phyloP scores from a whole-genome alignment of 2,797 vertebrate genomes.

The Gastrophryne carolinensis region DNA sequence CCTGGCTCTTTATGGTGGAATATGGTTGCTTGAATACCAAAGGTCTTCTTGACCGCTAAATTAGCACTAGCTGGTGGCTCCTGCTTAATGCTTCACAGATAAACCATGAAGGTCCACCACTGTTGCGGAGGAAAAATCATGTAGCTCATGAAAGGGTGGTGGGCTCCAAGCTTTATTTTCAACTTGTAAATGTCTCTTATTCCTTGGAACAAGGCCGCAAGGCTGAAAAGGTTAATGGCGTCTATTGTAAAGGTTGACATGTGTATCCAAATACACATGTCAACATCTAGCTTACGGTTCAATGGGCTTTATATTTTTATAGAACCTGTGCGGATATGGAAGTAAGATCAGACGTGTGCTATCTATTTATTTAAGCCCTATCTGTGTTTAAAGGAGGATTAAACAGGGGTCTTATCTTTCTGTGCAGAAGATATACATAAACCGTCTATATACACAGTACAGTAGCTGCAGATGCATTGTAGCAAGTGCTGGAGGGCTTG shows the following conservation, averaged over 20 bases:
- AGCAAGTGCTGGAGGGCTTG: constrained; percentile 38
- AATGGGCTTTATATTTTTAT: background rate
- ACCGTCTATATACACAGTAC: constrained; percentile 32
- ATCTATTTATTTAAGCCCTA: constrained; percentile 43
- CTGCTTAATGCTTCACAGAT: no score
- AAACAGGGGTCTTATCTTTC: constrained; percentile 30
- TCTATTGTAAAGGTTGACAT: background rate
- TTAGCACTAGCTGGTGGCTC: no score
- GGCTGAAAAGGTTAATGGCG: background rate
- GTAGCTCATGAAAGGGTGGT: no score
- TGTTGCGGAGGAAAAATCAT: no score
- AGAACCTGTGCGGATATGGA: background rate
- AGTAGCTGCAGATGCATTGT: constrained; percentile 16
- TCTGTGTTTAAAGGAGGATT: constrained; percentile 41
- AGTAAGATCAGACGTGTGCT: constrained; percentile 44
- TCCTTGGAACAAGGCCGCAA: background rate
- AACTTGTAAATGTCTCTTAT: background rate
- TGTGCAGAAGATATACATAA: constrained; percentile 34
- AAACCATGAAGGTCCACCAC: no score
- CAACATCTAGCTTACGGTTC: constrained; percentile 3
- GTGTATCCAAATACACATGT: constrained; percentile 13
- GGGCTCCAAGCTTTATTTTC: background rate
- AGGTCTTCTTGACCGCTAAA: no score
- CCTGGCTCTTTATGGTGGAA: no score
- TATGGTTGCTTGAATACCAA: no score